Conservation (phyloP, 2,888 invertebrate species). For the Oscheius sp. region DNA sequence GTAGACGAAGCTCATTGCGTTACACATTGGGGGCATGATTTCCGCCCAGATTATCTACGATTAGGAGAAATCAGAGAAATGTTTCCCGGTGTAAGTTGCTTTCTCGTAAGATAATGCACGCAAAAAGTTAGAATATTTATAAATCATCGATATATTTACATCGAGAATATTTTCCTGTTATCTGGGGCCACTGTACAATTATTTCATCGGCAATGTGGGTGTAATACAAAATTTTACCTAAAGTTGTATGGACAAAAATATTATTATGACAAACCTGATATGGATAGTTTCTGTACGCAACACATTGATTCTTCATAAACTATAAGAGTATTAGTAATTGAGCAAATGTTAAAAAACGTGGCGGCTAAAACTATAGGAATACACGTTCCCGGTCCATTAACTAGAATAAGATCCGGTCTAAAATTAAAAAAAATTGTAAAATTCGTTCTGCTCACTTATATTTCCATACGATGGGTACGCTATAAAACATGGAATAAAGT, state of each 20-base stretch:
- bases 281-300: slow-evolving; percentile 87
- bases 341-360: slow-evolving; percentile 80
- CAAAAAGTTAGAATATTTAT: background rate
- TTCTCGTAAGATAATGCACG: background rate
- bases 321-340: slow-evolving; percentile 75
- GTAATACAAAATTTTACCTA: slow-evolving; percentile 81
- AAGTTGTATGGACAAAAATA: slow-evolving; percentile 67
- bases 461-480: slow-evolving; percentile 86
- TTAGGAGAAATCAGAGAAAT: slow-evolving; percentile 81
- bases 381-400: slow-evolving; percentile 97
- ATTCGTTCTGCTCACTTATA: slow-evolving; percentile 84
- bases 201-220: slow-evolving; percentile 83
- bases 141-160: slow-evolving; percentile 39
- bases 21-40: slow-evolving; percentile 99
- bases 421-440: slow-evolving; percentile 28
- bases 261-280: slow-evolving; percentile 79
- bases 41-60: slow-evolving; percentile 89
- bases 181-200: slow-evolving; percentile 91
- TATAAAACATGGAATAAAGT: slow-evolving; percentile 80
- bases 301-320: slow-evolving; percentile 95
- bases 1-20: slow-evolving; percentile 98
- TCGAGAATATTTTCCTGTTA: slow-evolving; percentile 80
- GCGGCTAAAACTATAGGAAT: slow-evolving; percentile 87
- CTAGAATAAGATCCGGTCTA: slow-evolving; percentile 84
- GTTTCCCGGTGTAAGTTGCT: slow-evolving; percentile 78